Base-by-base conservation (phyloP, 1,140 invertebrate species). In the Octopus sinensis region DNA sequence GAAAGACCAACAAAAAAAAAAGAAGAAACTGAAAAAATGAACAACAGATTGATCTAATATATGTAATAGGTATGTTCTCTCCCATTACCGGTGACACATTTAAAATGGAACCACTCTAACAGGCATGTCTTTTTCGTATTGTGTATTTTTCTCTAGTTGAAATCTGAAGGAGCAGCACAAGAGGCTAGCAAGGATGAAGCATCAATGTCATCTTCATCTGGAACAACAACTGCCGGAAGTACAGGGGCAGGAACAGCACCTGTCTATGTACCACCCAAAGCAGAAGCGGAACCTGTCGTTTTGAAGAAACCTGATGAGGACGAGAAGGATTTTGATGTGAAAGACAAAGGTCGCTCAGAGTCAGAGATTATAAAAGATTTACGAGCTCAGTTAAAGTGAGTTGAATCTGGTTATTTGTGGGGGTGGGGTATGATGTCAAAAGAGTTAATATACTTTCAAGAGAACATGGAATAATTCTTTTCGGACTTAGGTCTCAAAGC, bases 341-440 rank as follows among this genome's bases (percentile, higher is more conserved):
- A 83, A 76, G 81, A 83, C 54, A 84, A 84, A 68, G 87, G 91
- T 88, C 93, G 91, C 91, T 91, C 86, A 85, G 93, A 92, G 86
- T 91, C 91, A 17, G 93, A 93, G 83, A 86, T 92, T 54, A 93
- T 98, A 77, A 93, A 96, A 85, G 96, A 98, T 89, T 92, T 98
- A 43, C 95, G 96, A 88, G 94, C 94, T 81, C 96, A 98, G 91
- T 92, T 98, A 13, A 98, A 98, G 96, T 97, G 93, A 91, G 93
- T 92, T 43, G 30, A 43, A 43, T 43, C 3, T 43, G 30, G 30
- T 43, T 43, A 43, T 43, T 43, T 43, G 30, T 43, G 30, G 30
- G 30, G 30, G 30, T 1, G 30, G 30, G 30, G 30, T 23, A 23
- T 23, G 23, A 3, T 43, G 30, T 43, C 30, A 43, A 43, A 43